phyloP scores from a whole-genome alignment of 2,888 invertebrate species.

The Bembecia ichneumoniformis region DNA sequence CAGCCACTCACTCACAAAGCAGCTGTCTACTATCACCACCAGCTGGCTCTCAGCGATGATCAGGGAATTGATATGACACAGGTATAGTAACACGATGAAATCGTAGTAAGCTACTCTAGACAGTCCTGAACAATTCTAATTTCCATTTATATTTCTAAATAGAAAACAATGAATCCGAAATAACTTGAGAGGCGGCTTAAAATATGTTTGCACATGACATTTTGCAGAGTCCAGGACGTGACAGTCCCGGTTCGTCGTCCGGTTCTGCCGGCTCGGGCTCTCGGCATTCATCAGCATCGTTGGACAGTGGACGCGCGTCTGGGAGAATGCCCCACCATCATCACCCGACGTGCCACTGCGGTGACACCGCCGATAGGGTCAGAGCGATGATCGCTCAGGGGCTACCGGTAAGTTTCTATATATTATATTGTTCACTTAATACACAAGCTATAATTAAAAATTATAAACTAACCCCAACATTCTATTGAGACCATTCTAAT shows the following conservation, averaged over 20 bases:
- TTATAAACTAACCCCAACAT: too few relatives aligned
- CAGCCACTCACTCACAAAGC: slow-evolving; percentile 82
- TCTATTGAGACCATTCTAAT: too few relatives aligned
- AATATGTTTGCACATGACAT: not conserved
- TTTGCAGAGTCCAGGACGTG: slow-evolving; percentile 89
- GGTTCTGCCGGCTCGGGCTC: slow-evolving; percentile 91
- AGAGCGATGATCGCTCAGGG: slow-evolving; percentile 78
- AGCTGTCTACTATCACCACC: slow-evolving; percentile 85
- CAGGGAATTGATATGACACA: slow-evolving; percentile 92
- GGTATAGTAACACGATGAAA: slow-evolving; percentile 39
- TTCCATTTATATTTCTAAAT: too few relatives aligned
- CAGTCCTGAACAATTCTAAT: too few relatives aligned
- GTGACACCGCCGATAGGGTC: slow-evolving; percentile 81
- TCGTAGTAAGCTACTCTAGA: too few relatives aligned
- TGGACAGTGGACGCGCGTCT: slow-evolving; percentile 94
- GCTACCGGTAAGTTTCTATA: slow-evolving; percentile 75
- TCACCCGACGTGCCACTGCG: slow-evolving; percentile 83
- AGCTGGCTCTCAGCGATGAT: slow-evolving; percentile 86
- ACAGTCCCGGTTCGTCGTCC: slow-evolving; percentile 91
- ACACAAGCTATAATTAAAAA: too few relatives aligned
- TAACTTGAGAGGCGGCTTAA: not conserved
- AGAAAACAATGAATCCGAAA: not conserved
- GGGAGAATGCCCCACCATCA: slow-evolving; percentile 81
- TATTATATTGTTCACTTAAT: too few relatives aligned
- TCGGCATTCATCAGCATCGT: slow-evolving; percentile 88